Base-by-base conservation (phyloP, 2,113 vertebrate species). In the Tyrannus savana region DNA sequence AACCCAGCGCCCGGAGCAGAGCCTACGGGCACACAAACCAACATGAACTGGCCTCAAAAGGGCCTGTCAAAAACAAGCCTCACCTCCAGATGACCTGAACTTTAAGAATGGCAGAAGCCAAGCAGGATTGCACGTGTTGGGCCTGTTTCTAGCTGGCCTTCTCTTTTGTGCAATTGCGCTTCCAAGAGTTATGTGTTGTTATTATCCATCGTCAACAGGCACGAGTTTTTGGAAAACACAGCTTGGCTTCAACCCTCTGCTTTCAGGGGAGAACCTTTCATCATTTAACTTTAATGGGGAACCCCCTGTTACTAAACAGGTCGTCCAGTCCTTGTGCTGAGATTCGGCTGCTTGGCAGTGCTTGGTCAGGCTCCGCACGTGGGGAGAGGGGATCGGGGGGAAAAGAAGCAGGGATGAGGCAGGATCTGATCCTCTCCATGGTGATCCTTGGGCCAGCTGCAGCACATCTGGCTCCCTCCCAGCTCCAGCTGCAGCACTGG, bases 401-500 rank as follows among this genome's bases (percentile, higher is more conserved):
- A 41, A 56, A 21, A 24, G 24, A 30, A 79, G 23, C 1, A 3
- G 52, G 19, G 22, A 37, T 35, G 39, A 58, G 58, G 28, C 76
- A 74, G 14, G 44, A 14, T 28, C 63, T 83, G 6, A 2, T 7
- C 46, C 80, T 77, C 31, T 80, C 22, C 53, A 7, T 46, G 14
- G 16, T 50, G 49, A 79, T 49, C 6, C 67, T 66, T 74, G 33
- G 56, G 37, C 46, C 1, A 1, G 31, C 42, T 76, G 41, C 2
- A 3, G 41, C 44, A 62, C 37, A 23, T 60, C 9, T 66, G 62
- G 27, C 22, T 89, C 41, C 44, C 41, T 76, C 46, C 22, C 4
- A 11, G 2, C 17, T 63, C n/a, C 46, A 77, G 55, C 25, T 12
- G 1, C 52, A 2, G 0, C 0, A 0, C 44, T 27, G 21, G 12